phyloP scores from a whole-genome alignment of 2,888 invertebrate genomes.

The Oxytorus armatus region DNA sequence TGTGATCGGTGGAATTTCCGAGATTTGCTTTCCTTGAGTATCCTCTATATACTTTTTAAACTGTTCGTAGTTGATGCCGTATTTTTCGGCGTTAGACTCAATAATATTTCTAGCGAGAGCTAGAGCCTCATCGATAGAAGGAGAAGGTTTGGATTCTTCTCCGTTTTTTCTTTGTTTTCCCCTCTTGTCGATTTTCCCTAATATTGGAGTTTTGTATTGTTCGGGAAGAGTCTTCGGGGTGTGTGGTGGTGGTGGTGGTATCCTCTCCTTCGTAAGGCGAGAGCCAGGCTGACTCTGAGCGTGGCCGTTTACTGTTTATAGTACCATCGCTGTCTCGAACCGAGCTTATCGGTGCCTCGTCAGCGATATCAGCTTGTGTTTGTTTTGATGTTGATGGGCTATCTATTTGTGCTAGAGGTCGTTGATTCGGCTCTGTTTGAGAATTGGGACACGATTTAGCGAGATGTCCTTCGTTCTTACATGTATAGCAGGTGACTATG shows the following conservation, averaged over 20 bases:
- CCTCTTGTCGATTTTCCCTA: not conserved
- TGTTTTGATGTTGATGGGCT: slow-evolving; percentile 7
- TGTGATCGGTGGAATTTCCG: slow-evolving; percentile 10
- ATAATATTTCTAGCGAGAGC: not conserved
- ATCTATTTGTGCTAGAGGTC: not conserved
- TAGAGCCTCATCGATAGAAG: not conserved
- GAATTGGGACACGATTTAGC: slow-evolving; percentile 43
- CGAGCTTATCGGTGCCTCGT: too few relatives aligned
- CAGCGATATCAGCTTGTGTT: too few relatives aligned
- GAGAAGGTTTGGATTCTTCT: not conserved
- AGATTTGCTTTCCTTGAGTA: slow-evolving; percentile 8
- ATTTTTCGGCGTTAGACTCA: slow-evolving; percentile 8
- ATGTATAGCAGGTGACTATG: slow-evolving; percentile 36
- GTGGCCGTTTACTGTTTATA: slow-evolving; percentile 6
- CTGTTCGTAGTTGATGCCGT: slow-evolving; percentile 1
- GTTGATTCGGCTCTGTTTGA: not conserved
- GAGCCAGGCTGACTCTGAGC: not conserved
- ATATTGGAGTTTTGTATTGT: not conserved
- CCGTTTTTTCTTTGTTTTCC: not conserved
- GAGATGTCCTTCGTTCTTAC: slow-evolving; percentile 54
- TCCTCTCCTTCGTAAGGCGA: not conserved
- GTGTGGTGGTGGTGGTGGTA: not conserved
- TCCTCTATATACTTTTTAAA: slow-evolving; percentile 8
- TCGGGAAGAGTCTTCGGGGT: not conserved
- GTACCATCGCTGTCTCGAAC: not conserved